Conservation (phyloP, 2,113 vertebrate genomes). For the Caranx ignobilis region DNA sequence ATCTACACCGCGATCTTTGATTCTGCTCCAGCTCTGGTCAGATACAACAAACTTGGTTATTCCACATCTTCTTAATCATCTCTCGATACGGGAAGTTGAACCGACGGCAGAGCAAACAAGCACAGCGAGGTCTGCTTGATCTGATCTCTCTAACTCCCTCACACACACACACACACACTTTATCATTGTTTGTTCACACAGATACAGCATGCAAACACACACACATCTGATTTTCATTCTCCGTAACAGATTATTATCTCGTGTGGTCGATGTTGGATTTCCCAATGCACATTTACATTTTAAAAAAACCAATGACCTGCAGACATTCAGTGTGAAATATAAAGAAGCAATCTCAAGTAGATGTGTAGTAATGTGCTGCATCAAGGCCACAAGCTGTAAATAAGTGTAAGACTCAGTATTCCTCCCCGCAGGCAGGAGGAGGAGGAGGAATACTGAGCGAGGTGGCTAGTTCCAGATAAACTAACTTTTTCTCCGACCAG, state of each 20-base stretch:
- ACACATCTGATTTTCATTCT: constrained; percentile 10
- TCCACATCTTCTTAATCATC: constrained; percentile 43
- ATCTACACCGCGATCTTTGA: constrained; percentile 10
- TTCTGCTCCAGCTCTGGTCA: constrained; percentile 16
- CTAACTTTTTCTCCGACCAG: too few relatives aligned
- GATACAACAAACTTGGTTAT: constrained; percentile 20
- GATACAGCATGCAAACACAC: not conserved
- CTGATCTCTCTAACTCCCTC: not conserved
- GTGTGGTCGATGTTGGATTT: not conserved
- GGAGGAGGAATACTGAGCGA: too few relatives aligned
- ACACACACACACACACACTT: not conserved
- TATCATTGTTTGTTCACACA: constrained; percentile 2
- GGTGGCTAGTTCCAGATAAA: too few relatives aligned
- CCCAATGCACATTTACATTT: too few relatives aligned
- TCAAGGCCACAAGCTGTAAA: too few relatives aligned
- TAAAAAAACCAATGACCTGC: too few relatives aligned
- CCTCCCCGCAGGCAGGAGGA: too few relatives aligned
- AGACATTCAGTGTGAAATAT: too few relatives aligned
- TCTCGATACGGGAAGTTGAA: constrained; percentile 33
- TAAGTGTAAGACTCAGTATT: too few relatives aligned
- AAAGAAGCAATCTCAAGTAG: too few relatives aligned
- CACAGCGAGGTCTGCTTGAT: not conserved
- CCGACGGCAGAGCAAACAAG: constrained; percentile 29
- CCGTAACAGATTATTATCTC: constrained; percentile 3
- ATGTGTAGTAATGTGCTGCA: too few relatives aligned